Evolutionary conservation across 2,888 invertebrate genomes (phyloP).

Genomic region (Lymantria dispar): DNA sequence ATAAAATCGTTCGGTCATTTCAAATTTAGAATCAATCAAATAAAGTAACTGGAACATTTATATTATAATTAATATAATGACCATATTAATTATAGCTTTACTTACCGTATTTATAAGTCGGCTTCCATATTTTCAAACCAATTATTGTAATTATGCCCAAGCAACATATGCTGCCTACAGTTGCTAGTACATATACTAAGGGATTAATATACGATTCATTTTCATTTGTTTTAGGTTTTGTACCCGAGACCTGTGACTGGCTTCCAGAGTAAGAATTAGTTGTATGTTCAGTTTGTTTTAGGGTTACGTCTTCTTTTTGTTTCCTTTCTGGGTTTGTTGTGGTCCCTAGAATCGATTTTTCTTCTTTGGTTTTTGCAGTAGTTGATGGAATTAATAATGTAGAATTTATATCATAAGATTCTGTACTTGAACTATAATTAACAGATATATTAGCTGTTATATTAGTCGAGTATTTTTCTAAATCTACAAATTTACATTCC

Average conservation of each 20-base stretch:
- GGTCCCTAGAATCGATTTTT: background rate
- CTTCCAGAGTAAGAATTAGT: background rate
- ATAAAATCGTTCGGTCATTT: too few species aligned
- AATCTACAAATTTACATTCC: slow-evolving; percentile 9
- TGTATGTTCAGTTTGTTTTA: background rate
- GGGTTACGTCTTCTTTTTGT: background rate
- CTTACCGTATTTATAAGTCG: background rate
- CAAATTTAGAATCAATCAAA: too few species aligned
- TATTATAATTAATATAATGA: too few species aligned
- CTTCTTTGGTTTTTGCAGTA: too few species aligned
- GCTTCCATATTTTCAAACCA: background rate
- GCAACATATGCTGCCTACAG: background rate
- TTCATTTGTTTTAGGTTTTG: background rate
- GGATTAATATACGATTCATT: background rate
- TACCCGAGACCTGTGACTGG: background rate
- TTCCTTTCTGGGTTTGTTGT: background rate
- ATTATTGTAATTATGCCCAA: background rate
- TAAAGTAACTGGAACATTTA: too few species aligned
- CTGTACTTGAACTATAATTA: too few species aligned
- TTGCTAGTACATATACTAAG: background rate
- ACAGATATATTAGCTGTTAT: too few species aligned
- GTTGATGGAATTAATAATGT: too few species aligned
- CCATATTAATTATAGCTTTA: background rate
- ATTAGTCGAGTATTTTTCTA: background rate
- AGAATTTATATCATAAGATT: too few species aligned